phyloP scores from a whole-genome alignment of 1,140 invertebrate species.

The Campoletis sonorensis region DNA sequence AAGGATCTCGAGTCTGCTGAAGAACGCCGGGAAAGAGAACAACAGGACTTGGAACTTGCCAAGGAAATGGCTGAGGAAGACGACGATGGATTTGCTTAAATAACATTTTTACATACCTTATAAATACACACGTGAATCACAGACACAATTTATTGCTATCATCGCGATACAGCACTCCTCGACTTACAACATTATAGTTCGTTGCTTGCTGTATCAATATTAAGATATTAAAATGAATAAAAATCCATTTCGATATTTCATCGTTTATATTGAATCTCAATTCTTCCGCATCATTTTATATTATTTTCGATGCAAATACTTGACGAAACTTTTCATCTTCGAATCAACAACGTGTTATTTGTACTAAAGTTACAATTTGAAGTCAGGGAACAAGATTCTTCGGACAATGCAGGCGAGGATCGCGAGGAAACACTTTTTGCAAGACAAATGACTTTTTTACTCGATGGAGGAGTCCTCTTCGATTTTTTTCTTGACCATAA shows the following conservation, averaged over 20 bases:
- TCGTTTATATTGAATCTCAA: not conserved
- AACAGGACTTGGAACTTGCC: constrained; percentile 97
- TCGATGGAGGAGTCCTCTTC: not conserved
- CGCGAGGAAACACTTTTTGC: too few species aligned
- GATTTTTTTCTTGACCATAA: not conserved
- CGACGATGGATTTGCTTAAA: constrained; percentile 91
- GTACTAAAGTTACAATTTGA: not conserved
- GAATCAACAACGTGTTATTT: too few species aligned
- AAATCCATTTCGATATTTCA: not conserved
- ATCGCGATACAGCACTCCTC: not conserved
- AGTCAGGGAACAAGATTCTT: not conserved
- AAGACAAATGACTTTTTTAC: not conserved
- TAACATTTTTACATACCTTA: not conserved
- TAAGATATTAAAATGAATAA: constrained; percentile 6
- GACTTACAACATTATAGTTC: not conserved
- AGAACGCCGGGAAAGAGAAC: constrained; percentile 95
- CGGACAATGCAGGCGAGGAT: too few species aligned
- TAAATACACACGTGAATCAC: not conserved
- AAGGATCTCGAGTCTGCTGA: constrained; percentile 99
- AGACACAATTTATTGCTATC: constrained; percentile 2
- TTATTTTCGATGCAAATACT: too few species aligned
- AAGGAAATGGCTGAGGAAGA: constrained; percentile 99
- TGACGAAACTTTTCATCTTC: too few species aligned
- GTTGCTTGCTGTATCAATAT: not conserved
- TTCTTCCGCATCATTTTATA: not conserved